Evolutionary conservation across 2,113 vertebrate species (phyloP), one percentile per base, ranked within the genome.

Genomic region (Hoplias malabaricus): DNA sequence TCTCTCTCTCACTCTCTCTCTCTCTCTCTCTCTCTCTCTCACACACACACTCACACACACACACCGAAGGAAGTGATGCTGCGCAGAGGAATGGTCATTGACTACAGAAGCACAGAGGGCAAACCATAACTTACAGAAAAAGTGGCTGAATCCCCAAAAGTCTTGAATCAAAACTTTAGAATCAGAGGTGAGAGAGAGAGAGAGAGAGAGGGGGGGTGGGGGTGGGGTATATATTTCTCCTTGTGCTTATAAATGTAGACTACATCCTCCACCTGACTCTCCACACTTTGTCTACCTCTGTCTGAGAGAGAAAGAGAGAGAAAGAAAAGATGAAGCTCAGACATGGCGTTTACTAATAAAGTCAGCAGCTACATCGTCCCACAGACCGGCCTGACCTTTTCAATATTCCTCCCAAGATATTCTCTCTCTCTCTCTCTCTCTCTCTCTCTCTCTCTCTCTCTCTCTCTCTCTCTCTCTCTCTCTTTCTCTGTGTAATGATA

Each of bases 311-410:
- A 78, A 50, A 72, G 25, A 73, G 48, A 79, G 46, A 63, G 42
- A 57, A 56, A 67, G 87, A 86, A 89, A 85, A 67, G 82, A 86
- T 79, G 83, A 84, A 82, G 91, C 88, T 88, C 78, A 72, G 86
- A 87, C 80, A 84, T 81, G 84, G 80, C 86, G 87, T 89, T 89
- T 86, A 83, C 86, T 85, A 84, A 83, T 70, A 38, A 85, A 87
- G 84, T 48, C 61, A 84, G 66, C 9, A 25, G 66, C 86, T 33
- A 84, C 73, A 80, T 77, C 85, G 84, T 87, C 82, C 79, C 85
- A 89, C 82, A 87, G 84, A 87, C 88, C 79, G 80, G 79, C 78
- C 83, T 92, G 91, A 92, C 92, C 90, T 93, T 93, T 93, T 92
- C 90, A 93, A 87, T 92, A 93, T 92, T 90, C 90, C 90, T 89